phyloP scores from a whole-genome alignment of 2,888 invertebrate species.

The Arge pagana region DNA sequence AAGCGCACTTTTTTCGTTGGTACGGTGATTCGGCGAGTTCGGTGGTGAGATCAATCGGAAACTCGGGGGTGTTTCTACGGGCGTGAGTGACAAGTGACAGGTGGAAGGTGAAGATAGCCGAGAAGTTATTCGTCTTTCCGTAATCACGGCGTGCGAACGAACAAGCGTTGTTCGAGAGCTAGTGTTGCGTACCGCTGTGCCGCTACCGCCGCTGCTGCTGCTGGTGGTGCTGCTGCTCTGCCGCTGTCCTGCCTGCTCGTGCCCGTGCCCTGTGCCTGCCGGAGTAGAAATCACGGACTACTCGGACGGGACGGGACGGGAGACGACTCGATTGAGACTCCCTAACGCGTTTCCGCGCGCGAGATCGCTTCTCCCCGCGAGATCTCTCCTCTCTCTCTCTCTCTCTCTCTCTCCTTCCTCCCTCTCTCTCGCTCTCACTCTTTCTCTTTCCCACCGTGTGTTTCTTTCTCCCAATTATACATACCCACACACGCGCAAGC shows the following conservation, averaged over 20 bases:
- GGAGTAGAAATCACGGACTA: conserved; percentile 9
- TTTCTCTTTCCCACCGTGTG: too few species aligned
- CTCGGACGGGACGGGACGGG: not conserved
- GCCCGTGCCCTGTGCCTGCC: not conserved
- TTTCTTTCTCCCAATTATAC: too few species aligned
- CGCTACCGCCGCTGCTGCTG: too few species aligned
- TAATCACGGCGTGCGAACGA: conserved; percentile 11
- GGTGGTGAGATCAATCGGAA: too few species aligned
- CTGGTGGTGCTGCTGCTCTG: not conserved
- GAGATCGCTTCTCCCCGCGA: not conserved
- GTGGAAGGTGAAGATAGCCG: conserved; percentile 16
- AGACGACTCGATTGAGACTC: not conserved
- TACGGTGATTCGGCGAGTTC: conserved; percentile 18
- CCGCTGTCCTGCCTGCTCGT: conserved; percentile 3
- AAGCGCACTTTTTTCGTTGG: conserved; percentile 16
- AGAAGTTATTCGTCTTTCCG: too few species aligned
- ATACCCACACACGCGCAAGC: too few species aligned
- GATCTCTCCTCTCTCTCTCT: not conserved
- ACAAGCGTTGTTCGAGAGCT: too few species aligned
- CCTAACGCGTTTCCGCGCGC: too few species aligned
- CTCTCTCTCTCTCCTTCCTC: not conserved
- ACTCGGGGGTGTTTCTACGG: conserved; percentile 10
- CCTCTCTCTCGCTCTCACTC: not conserved
- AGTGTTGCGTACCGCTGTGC: conserved; percentile 20
- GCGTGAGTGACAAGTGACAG: conserved; percentile 20